These are phyloP conservation scores for Oxycera nigricornis DNA, from an alignment of 2,888 invertebrate genomes.

Conservation along the genomic window DNA sequence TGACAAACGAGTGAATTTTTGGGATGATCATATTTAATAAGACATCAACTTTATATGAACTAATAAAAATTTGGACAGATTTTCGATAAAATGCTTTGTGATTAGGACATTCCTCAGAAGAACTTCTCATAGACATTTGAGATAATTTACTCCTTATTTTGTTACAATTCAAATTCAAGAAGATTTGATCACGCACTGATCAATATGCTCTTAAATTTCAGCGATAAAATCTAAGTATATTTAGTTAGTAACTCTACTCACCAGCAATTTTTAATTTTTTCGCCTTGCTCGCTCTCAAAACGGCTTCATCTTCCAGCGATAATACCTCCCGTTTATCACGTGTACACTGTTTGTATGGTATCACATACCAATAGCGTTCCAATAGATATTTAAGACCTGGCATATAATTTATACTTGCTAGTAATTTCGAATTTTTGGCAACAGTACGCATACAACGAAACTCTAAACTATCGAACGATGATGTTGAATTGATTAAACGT, in stretches of 20 bases:
- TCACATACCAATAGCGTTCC: conserved; percentile 58
- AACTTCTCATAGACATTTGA: too few relatives aligned
- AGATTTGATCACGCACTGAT: too few relatives aligned
- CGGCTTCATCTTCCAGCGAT: conserved; percentile 45
- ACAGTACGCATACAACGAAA: conserved; percentile 67
- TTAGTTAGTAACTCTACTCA: conserved; percentile 39
- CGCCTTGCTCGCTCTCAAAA: conserved; percentile 5
- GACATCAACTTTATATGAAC: too few relatives aligned
- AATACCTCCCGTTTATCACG: conserved; percentile 51
- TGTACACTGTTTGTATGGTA: conserved; percentile 53
- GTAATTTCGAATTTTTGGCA: conserved; percentile 53
- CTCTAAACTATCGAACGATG: conserved; percentile 76
- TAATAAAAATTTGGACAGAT: too few relatives aligned
- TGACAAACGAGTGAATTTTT: too few relatives aligned
- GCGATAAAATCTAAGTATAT: neutral
- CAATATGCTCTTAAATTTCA: too few relatives aligned
- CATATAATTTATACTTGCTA: conserved; percentile 56
- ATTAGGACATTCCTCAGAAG: too few relatives aligned
- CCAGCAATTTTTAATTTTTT: conserved; percentile 54
- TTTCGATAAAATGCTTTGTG: too few relatives aligned
- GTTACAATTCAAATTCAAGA: too few relatives aligned
- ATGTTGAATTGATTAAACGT: conserved; percentile 76
- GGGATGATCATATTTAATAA: too few relatives aligned
- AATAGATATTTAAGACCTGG: conserved; percentile 58
- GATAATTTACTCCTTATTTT: too few relatives aligned